Conservation (phyloP, 2,113 vertebrate genomes). For the Eolophus roseicapilla region DNA sequence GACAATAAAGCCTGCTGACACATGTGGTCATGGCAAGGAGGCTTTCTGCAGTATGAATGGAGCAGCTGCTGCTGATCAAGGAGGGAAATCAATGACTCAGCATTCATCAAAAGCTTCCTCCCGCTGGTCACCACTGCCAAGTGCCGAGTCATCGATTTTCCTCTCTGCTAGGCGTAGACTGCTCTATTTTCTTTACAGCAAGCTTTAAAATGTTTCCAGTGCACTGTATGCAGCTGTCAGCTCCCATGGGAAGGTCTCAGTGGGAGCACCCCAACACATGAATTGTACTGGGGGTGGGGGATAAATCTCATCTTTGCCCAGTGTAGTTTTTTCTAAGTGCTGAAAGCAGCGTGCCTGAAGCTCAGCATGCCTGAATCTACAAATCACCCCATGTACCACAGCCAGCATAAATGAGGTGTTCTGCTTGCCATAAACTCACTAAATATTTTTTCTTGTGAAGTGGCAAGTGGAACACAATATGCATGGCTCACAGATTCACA, state of each 20-base stretch:
- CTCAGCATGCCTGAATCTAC: background rate
- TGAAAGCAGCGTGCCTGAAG: background rate
- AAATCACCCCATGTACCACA: background rate
- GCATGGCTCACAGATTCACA: conserved; percentile 24
- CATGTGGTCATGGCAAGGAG: background rate
- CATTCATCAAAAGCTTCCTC: conserved; percentile 59
- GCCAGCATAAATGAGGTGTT: conserved; percentile 24
- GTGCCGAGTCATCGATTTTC: conserved; percentile 71
- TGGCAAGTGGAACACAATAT: conserved; percentile 35
- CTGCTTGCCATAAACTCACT: conserved; percentile 31
- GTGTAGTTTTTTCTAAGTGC: background rate
- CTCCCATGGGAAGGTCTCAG: conserved; percentile 17
- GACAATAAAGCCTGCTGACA: conserved; percentile 25
- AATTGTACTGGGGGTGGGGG: background rate
- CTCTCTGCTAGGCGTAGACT: conserved; percentile 49
- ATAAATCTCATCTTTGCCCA: background rate
- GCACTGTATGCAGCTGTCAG: conserved; percentile 10
- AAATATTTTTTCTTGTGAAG: conserved; percentile 29
- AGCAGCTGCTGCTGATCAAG: conserved; percentile 55
- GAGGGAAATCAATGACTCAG: conserved; percentile 69
- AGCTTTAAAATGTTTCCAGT: conserved; percentile 36
- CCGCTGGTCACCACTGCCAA: conserved; percentile 68
- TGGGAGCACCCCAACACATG: conserved; percentile 12
- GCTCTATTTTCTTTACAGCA: conserved; percentile 61
- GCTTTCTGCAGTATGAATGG: conserved; percentile 45